Evolutionary conservation across 1,140 invertebrate genomes (phyloP).

Genomic region (Nymphalis io): DNA sequence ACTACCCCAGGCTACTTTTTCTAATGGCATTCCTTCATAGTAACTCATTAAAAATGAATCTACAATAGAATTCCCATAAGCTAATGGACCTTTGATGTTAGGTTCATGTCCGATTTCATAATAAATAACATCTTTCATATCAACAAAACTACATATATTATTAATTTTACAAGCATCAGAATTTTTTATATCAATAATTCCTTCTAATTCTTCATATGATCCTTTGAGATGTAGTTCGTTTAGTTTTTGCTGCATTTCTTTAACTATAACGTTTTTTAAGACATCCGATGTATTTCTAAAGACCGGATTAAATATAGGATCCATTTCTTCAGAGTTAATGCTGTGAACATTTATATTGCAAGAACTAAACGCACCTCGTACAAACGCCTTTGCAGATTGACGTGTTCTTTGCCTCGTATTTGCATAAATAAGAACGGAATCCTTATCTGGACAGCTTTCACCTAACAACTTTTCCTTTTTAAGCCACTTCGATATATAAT

Average conservation of each 20-base stretch:
- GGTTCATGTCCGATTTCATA: slow-evolving; percentile 56
- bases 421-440: slow-evolving; percentile 53
- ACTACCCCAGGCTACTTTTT: slow-evolving; percentile 63
- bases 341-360: slow-evolving; percentile 53
- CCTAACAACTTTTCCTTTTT: slow-evolving; percentile 44
- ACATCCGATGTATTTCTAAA: slow-evolving; percentile 46
- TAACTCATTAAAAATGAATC: slow-evolving; percentile 70
- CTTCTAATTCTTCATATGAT: slow-evolving; percentile 49
- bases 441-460: slow-evolving; percentile 46
- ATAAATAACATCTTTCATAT: slow-evolving; percentile 46
- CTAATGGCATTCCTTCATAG: slow-evolving; percentile 55
- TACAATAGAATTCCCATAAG: slow-evolving; percentile 53
- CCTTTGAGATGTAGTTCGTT: slow-evolving; percentile 45
- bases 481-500: slow-evolving; percentile 52
- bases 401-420: slow-evolving; percentile 59
- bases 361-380: slow-evolving; percentile 50
- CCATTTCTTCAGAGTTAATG: slow-evolving; percentile 47
- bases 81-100: slow-evolving; percentile 56
- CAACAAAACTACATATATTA: slow-evolving; percentile 52
- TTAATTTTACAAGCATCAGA: slow-evolving; percentile 51
- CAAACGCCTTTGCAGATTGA: slow-evolving; percentile 59
- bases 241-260: slow-evolving; percentile 55
- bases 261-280: slow-evolving; percentile 44
- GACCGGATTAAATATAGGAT: slow-evolving; percentile 62
- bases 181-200: slow-evolving; percentile 57